These are phyloP conservation scores for Chaetura pelagica DNA, from an alignment of 2,113 vertebrate species.

Conservation along the genomic window DNA sequence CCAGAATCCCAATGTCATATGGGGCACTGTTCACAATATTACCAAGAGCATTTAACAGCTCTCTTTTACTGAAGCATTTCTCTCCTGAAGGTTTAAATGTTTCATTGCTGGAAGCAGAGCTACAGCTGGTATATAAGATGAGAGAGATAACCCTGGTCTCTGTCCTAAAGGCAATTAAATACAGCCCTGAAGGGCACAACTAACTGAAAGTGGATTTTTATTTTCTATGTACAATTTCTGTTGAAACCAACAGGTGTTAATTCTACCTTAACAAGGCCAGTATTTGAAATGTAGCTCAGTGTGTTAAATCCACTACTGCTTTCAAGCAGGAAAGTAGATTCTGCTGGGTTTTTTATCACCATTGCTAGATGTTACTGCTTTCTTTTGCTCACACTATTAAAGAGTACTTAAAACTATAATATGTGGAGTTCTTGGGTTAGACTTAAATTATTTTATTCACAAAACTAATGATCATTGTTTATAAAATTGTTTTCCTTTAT, in stretches of 20 bases:
- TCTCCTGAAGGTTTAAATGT: slow-evolving; percentile 1
- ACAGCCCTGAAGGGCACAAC: background rate
- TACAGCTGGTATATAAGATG: background rate
- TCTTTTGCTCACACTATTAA: background rate
- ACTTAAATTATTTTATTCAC: background rate
- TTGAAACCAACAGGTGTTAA: background rate
- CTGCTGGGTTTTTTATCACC: background rate
- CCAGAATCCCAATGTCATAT: background rate
- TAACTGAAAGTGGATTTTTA: background rate
- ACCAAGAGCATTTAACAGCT: background rate
- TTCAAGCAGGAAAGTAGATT: background rate
- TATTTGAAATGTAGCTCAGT: background rate
- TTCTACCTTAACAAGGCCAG: background rate
- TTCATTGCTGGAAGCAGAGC: background rate
- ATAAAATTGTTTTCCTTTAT: background rate
- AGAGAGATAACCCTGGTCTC: background rate
- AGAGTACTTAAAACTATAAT: background rate
- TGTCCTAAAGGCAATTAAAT: slow-evolving; percentile 3
- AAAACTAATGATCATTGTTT: background rate
- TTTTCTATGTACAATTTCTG: background rate
- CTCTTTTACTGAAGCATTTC: background rate
- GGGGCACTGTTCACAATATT: background rate
- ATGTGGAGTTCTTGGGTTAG: background rate
- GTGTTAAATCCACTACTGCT: background rate
- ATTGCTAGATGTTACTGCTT: background rate